These are phyloP conservation scores for Panorpa germanica DNA, from an alignment of 2,888 invertebrate genomes.

Conservation along the genomic window DNA sequence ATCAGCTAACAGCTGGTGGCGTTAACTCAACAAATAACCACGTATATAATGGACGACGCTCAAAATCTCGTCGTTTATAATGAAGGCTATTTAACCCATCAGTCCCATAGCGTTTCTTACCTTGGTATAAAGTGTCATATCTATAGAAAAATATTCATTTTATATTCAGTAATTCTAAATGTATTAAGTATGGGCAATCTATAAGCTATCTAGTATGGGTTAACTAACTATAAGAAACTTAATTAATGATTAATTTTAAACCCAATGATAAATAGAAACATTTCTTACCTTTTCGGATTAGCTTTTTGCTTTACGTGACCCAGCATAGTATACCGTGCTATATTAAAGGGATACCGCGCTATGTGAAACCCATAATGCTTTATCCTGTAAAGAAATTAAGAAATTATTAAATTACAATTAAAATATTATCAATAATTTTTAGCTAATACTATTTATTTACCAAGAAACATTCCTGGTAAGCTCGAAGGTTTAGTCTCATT, in stretches of 20 bases:
- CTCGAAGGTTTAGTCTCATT: no score
- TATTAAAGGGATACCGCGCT: conserved; percentile 76
- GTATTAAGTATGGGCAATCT: no score
- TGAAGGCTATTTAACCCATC: conserved; percentile 77
- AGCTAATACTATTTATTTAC: no score
- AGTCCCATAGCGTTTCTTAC: conserved; percentile 60
- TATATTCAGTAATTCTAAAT: not conserved
- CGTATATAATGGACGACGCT: conserved; percentile 57
- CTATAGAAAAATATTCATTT: conserved; percentile 28
- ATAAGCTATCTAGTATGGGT: no score
- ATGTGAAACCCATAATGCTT: conserved; percentile 69
- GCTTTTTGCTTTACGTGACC: conserved; percentile 77
- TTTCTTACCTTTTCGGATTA: conserved; percentile 64
- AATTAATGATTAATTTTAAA: not conserved
- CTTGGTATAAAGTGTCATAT: conserved; percentile 67
- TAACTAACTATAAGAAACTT: no score
- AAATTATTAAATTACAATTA: conserved; percentile 1
- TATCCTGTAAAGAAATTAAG: conserved; percentile 24
- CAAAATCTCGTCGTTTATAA: conserved; percentile 50
- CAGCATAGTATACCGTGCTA: conserved; percentile 93
- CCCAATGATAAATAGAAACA: not conserved
- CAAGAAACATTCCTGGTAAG: no score
- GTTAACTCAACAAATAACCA: conserved; percentile 63
- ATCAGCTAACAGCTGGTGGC: conserved; percentile 46
- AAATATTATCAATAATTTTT: no score